Percentiles rank a stretch among this genome's conserved stretches.
Evolutionary conservation across 1,140 invertebrate genomes (phyloP).

Genomic region (Leptestheria dahalacensis): DNA sequence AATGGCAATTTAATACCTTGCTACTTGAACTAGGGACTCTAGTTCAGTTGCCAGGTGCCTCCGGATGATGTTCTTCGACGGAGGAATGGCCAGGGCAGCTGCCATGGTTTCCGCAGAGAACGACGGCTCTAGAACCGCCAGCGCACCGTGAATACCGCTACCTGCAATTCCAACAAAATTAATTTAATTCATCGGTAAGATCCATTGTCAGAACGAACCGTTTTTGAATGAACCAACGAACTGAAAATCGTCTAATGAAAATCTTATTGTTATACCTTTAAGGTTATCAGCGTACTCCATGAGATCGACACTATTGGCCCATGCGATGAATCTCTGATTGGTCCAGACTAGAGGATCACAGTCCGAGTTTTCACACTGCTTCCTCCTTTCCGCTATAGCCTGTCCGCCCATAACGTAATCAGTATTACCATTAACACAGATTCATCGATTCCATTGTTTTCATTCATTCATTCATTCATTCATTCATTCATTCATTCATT

Average conservation of each 20-base stretch:
- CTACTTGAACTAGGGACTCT: conserved; percentile 72
- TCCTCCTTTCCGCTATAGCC: conserved; percentile 53
- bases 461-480: no score
- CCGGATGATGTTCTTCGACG: conserved; percentile 81
- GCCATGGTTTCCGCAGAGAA: conserved; percentile 90
- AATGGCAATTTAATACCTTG: conserved; percentile 46
- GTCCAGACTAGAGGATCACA: conserved; percentile 88
- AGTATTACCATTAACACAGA: neutral
- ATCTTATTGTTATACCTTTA: conserved; percentile 44
- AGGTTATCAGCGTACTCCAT: conserved; percentile 84
- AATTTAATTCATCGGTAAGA: neutral
- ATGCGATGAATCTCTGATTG: conserved; percentile 79
- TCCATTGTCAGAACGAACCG: neutral
- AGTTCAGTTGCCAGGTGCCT: conserved; percentile 78
- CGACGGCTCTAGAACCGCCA: conserved; percentile 72
- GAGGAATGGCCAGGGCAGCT: conserved; percentile 77
- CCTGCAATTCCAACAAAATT: conserved; percentile 36
- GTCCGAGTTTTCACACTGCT: conserved; percentile 72
- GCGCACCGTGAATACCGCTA: conserved; percentile 80
- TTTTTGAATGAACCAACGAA: neutral
- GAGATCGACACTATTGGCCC: conserved; percentile 82
- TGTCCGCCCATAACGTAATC: neutral
- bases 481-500: no score
- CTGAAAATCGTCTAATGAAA: neutral
- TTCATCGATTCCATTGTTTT: no score